Evolutionary conservation across 2,888 invertebrate genomes (phyloP).

Genomic region (Caenorhabditis sp.): DNA sequence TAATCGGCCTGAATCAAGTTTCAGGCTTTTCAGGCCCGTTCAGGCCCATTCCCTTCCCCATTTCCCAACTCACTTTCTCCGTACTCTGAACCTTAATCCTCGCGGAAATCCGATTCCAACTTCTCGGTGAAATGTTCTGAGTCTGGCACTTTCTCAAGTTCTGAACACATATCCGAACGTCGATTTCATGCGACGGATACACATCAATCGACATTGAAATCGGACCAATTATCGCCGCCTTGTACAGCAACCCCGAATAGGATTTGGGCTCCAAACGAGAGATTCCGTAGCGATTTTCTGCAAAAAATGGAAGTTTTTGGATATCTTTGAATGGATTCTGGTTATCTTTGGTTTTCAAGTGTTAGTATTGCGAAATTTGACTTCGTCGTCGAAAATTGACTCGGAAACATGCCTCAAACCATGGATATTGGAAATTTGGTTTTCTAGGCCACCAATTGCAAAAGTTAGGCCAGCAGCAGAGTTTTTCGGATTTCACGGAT

Average conservation of each 20-base stretch:
- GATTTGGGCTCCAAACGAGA: constrained; percentile 67
- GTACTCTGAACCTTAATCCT: constrained; percentile 70
- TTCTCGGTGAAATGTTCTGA: constrained; percentile 62
- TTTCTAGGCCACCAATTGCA: constrained; percentile 1
- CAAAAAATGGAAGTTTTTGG: too few species aligned
- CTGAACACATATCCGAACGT: constrained; percentile 73
- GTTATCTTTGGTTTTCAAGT: too few species aligned
- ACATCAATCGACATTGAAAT: constrained; percentile 73
- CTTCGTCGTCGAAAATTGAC: too few species aligned
- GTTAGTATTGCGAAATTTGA: too few species aligned
- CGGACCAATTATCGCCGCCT: constrained; percentile 60
- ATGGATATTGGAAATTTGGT: neutral
- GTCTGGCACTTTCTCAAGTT: constrained; percentile 70
- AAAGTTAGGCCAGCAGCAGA: neutral
- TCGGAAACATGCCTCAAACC: neutral
- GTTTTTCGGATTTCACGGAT: too few species aligned
- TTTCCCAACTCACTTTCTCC: constrained; percentile 60
- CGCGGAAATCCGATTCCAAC: constrained; percentile 76
- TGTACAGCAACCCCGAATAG: constrained; percentile 71
- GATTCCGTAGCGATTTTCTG: constrained; percentile 74
- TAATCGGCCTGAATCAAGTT: neutral
- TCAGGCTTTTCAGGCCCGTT: neutral
- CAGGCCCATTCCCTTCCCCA: neutral
- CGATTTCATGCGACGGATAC: constrained; percentile 72
- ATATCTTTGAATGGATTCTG: too few species aligned